These are phyloP conservation scores for Augochlorella aurata DNA, from an alignment of 2,888 invertebrate genomes.

Conservation along the genomic window DNA sequence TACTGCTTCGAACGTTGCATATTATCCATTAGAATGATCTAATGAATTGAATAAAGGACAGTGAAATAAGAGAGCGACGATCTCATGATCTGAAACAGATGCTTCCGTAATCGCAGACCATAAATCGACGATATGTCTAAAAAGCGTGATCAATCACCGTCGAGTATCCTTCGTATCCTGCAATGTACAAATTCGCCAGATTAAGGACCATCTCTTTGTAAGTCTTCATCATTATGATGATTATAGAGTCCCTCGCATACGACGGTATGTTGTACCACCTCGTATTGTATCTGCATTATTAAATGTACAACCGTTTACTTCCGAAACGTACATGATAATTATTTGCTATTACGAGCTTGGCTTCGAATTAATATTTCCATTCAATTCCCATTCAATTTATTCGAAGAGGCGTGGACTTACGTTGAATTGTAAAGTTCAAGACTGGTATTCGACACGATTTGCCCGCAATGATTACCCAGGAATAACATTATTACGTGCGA, in stretches of 20 bases:
- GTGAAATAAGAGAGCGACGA: neutral
- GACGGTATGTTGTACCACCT: neutral
- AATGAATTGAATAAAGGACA: neutral
- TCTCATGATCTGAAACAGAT: neutral
- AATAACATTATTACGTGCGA: neutral
- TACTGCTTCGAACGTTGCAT: neutral
- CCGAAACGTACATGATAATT: too few relatives aligned
- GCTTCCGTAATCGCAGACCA: neutral
- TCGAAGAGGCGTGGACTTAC: neutral
- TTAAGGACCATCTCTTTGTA: fast-evolving
- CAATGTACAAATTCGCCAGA: neutral
- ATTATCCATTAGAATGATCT: neutral
- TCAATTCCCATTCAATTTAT: too few relatives aligned
- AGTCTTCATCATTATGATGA: neutral
- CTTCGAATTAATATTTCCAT: too few relatives aligned
- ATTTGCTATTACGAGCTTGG: too few relatives aligned
- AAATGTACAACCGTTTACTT: neutral
- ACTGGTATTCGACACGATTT: neutral
- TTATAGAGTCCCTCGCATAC: neutral
- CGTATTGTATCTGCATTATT: neutral
- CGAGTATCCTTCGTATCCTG: neutral
- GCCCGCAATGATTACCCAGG: neutral
- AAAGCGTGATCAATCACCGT: neutral
- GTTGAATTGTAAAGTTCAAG: fast-evolving
- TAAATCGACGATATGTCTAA: neutral